Evolutionary conservation across 1,140 invertebrate species (phyloP), one percentile per base, ranked within the genome.

Genomic region (Drosophila punjabiensis): DNA sequence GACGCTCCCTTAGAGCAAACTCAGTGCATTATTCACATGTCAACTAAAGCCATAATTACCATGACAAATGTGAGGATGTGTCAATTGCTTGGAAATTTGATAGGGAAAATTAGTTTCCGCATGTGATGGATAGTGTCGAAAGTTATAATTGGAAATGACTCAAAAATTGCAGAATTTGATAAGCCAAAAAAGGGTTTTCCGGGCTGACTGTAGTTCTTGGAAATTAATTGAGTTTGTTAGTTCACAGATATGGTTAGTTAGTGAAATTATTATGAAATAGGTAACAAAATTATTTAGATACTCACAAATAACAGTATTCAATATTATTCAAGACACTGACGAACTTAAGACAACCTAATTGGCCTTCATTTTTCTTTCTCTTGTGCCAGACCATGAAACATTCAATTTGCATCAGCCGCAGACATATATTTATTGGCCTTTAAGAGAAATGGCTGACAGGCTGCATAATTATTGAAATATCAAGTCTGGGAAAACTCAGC

Each of bases 381-480:
- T 33, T 50, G 45, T 7, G 30, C 52, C 16, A 4, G 33, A 63
- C 48, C 63, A 70, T 45, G 43, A 53, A 67, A 68, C 63, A 56
- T 68, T 68, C 68, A 68, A 68, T 71, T 71, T 71, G 68, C 68
- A 71, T 56, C 64, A 35, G n/a, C 24, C 20, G 14, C 50, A 37
- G 68, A 69, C 68, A 33, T 52, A n/a, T 41, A 73, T 73, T 71
- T 71, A 74, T 50, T 70, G 69, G 69, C 69, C 53, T 73, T 43
- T 37, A 73, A 69, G 68, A 71, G 50, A 50, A 73, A 59, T 73
- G 41, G 67, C 68, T 74, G 52, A 59, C 71, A 58, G 70, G 28
- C 58, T 43, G 68, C 73, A 73, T 75, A 75, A 65, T 75, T 76
- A 76, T 76, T 66, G 37, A 58, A 66, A 77, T 43, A 75, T 76